Conservation (phyloP, 1,140 invertebrate species). For the Trissolcus basalis region DNA sequence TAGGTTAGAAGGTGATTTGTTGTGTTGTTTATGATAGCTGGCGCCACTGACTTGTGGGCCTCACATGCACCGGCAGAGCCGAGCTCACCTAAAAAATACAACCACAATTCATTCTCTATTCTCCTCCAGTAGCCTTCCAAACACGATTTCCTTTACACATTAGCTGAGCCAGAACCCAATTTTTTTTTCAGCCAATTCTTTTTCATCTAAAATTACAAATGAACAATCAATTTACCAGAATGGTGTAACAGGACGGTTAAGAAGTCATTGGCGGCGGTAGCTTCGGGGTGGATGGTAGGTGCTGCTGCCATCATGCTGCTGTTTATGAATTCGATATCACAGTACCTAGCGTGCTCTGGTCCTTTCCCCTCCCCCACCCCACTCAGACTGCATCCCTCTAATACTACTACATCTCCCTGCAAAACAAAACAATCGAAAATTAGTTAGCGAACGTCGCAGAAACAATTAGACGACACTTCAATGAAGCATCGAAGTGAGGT, state of each 20-base stretch:
- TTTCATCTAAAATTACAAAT: neutral
- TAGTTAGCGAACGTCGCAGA: neutral
- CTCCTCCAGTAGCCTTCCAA: no score
- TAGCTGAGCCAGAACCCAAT: neutral
- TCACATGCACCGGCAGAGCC: constrained; percentile 73
- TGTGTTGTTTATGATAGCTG: constrained; percentile 74
- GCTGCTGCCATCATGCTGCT: constrained; percentile 76
- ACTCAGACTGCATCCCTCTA: constrained; percentile 76
- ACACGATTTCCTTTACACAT: no score
- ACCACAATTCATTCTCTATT: neutral
- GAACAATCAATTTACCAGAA: constrained; percentile 66
- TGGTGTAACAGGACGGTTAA: constrained; percentile 77
- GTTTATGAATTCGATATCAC: constrained; percentile 77
- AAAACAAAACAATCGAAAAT: constrained; percentile 14
- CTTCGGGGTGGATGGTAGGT: constrained; percentile 76
- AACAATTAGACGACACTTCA: no score
- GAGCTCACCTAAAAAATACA: constrained; percentile 71
- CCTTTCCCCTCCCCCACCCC: constrained; percentile 74
- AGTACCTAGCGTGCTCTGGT: constrained; percentile 76
- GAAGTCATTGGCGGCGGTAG: constrained; percentile 77
- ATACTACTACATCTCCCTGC: constrained; percentile 77
- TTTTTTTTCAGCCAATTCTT: constrained; percentile 45
- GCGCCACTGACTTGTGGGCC: constrained; percentile 75
- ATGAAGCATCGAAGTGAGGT: no score
- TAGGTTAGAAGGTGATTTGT: constrained; percentile 75